Base-by-base conservation (phyloP, 2,888 invertebrate species). In the Pandemis cinnamomeana region DNA sequence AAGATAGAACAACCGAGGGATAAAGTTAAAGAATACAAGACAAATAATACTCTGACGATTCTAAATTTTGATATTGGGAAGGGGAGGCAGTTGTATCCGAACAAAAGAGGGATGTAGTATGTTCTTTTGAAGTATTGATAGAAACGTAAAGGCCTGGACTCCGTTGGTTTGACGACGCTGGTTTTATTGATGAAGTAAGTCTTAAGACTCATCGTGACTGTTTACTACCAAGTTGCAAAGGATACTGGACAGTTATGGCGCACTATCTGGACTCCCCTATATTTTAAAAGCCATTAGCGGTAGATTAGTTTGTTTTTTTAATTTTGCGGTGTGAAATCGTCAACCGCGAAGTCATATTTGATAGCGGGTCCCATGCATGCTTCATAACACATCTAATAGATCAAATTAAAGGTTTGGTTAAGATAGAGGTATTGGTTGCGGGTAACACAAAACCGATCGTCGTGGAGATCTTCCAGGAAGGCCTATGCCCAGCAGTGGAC, bases 1-100 rank as follows among this genome's bases (percentile, higher is more conserved):
- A 74, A 20, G 41, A 60, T 60, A 11, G 74, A 71, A 20, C 66
- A 70, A 5, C 70, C 61, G 11, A 67, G 42, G 11, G 74, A 74
- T 15, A 74, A 5, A 7, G 53, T 13, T 3, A 70, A 53, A 64
- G 66, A 48, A 27, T 70, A 74, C 7, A 70, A 41, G 7, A 7
- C 27, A 36, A 66, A 74, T 42, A 67, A 20, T 13, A 46, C 4
- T 44, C 61, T 67, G 53, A 71, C 44, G n/a, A 74, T 61, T 62
- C 70, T 70, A 2, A 53, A 74, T 46, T 67, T 67, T 5, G 66
- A 74, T 44, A 71, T 41, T 0, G 70, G 6, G 41, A 61, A 61
- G 10, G 70, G 70, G 61, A 74, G 66, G 4, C 51, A 74, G 44
- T 67, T 55, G 67, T 70, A 74, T 5, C 74, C 74, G 11, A 74